These are phyloP conservation scores for Sebastes matsubarae DNA, from an alignment of 2,797 vertebrate species.

Conservation along the genomic window DNA sequence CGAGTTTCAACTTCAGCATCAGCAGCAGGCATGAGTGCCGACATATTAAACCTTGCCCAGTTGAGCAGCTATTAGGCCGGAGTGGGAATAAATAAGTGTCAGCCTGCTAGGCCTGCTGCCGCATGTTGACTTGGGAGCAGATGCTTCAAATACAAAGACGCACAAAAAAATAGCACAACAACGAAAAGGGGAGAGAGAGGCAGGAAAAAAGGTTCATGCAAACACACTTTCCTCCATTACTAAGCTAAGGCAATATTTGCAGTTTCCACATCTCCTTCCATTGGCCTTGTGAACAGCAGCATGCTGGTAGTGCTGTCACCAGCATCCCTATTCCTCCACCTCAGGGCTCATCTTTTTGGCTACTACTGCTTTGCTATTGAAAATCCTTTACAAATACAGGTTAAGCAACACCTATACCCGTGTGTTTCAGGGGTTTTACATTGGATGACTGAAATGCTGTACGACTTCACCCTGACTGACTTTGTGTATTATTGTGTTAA, in stretches of 20 bases:
- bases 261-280: conserved; percentile 26
- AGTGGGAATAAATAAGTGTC: conserved; percentile 2
- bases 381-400: neutral
- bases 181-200: neutral
- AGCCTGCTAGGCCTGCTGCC: neutral
- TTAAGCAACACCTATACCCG: neutral
- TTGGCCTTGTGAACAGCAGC: neutral
- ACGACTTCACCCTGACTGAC: neutral
- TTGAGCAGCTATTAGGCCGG: conserved; percentile 23
- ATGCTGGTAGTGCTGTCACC: neutral
- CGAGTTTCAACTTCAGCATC: neutral
- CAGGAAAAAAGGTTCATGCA: conserved; percentile 26
- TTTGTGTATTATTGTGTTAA: neutral
- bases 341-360: neutral
- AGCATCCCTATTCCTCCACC: neutral
- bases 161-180: neutral
- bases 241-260: conserved; percentile 57
- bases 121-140: conserved; percentile 41
- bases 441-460: neutral
- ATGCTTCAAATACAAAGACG: conserved; percentile 3
- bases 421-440: neutral
- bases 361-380: neutral
- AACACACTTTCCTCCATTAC: conserved; percentile 54
- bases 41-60: conserved; percentile 27
- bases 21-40: neutral